These are phyloP conservation scores for Glyptemys insculpta DNA, from an alignment of 2,797 vertebrate species.

Conservation along the genomic window DNA sequence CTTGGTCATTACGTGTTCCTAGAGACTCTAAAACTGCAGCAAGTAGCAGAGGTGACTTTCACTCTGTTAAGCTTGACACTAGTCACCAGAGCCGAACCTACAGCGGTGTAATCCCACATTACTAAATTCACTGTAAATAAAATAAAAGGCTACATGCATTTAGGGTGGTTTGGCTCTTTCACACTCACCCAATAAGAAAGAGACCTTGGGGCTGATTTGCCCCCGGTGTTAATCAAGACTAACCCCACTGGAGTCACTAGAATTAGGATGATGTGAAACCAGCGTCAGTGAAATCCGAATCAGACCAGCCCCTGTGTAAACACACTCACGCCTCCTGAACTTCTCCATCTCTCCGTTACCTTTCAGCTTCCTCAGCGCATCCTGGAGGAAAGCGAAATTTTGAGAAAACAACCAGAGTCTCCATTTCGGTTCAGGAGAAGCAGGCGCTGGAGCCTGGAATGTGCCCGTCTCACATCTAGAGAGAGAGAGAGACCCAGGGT, in stretches of 20 bases:
- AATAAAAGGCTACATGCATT: not conserved
- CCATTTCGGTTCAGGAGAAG: not conserved
- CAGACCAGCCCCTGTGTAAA: not conserved
- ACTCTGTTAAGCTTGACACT: too few relatives aligned
- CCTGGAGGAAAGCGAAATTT: not conserved
- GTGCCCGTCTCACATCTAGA: not conserved
- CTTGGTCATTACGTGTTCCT: too few relatives aligned
- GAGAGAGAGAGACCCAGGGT: not conserved
- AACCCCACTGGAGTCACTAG: not conserved
- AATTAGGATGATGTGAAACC: not conserved
- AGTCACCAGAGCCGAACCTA: too few relatives aligned
- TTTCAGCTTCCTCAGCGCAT: not conserved
- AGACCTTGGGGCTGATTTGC: not conserved
- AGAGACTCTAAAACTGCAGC: too few relatives aligned
- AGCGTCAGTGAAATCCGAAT: not conserved
- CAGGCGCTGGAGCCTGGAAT: not conserved
- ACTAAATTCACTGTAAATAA: too few relatives aligned
- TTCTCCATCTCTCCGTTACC: not conserved
- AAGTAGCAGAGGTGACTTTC: too few relatives aligned
- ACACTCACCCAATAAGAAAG: not conserved
- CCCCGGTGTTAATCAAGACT: not conserved
- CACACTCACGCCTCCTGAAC: not conserved
- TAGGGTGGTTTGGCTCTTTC: not conserved
- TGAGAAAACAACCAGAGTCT: not conserved
- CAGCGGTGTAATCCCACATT: too few relatives aligned